Evolutionary conservation across 1,140 invertebrate genomes (phyloP), one percentile per base, ranked within the genome.

Genomic region (Trachymyrmex septentrionalis): DNA sequence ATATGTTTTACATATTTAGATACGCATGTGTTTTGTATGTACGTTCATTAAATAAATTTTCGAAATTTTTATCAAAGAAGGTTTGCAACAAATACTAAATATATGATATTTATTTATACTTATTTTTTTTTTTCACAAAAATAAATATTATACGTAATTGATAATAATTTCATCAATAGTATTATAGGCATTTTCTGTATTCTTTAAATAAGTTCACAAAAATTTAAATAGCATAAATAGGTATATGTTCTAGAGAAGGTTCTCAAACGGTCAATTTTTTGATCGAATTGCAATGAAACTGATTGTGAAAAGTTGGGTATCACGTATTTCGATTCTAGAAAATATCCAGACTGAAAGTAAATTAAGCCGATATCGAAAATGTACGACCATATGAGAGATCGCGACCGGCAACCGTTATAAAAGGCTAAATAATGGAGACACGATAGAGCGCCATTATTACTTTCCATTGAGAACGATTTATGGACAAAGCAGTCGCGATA

Each of bases 401-500:
- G 21, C 48, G 64, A 71, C 27, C 6, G 64, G 27, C 50, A 44
- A 67, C 61, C 66, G 34, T 81, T 53, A 27, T 71, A 72, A 78
- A 61, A 53, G 21, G 3, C 67, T 72, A 59, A 82, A 61, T 82
- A 82, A 82, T 72, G 80, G 67, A 71, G 78, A 82, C 80, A 48
- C 80, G 67, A 73, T 61, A 59, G 67, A 72, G 34, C 67, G 38
- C 67, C 67, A 59, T 84, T 84, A 84, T 61, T 75, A 84, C 80
- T 73, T 82, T 82, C 80, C 55, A 73, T 82, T 61, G 80, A 50
- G 55, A 84, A 50, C 55, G 80, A 84, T 84, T 84, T 84, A 84
- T 84, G 55, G 69, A 84, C 38, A 75, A 55, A 82, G 34, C 64
- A 67, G 64, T 71, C 66, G 78, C 69, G 55, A 84, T 84, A 84